These are phyloP conservation scores for Sarcophaga carnaria DNA, from an alignment of 2,888 invertebrate genomes.

Conservation along the genomic window DNA sequence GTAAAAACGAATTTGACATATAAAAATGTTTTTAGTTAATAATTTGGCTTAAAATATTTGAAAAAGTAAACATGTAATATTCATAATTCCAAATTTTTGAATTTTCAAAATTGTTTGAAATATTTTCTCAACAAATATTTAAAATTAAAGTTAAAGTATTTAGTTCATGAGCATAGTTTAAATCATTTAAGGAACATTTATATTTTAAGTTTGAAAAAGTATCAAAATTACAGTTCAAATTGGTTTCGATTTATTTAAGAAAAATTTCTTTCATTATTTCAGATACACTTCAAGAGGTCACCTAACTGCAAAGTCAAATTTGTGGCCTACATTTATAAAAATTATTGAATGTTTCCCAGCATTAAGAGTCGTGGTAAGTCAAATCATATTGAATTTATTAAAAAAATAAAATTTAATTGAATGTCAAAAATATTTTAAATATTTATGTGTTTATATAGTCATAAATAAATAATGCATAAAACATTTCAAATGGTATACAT, in stretches of 20 bases:
- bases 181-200: too few relatives aligned
- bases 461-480: neutral
- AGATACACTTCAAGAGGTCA: neutral
- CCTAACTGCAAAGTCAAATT: too few relatives aligned
- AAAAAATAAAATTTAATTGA: neutral
- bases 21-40: too few relatives aligned
- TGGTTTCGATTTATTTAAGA: neutral
- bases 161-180: too few relatives aligned
- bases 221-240: neutral
- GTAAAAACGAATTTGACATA: too few relatives aligned
- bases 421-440: neutral
- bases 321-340: neutral
- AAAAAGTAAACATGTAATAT: too few relatives aligned
- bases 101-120: neutral
- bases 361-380: neutral
- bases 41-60: too few relatives aligned
- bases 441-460: neutral
- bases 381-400: neutral
- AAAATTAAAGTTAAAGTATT: neutral
- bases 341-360: neutral
- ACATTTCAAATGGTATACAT: neutral
- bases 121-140: neutral
- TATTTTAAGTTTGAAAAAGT: too few relatives aligned
- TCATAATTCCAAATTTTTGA: neutral
- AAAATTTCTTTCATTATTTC: neutral